Evolutionary conservation across 2,797 vertebrate species (phyloP).

Genomic region (Otolemur crassicaudatus): DNA sequence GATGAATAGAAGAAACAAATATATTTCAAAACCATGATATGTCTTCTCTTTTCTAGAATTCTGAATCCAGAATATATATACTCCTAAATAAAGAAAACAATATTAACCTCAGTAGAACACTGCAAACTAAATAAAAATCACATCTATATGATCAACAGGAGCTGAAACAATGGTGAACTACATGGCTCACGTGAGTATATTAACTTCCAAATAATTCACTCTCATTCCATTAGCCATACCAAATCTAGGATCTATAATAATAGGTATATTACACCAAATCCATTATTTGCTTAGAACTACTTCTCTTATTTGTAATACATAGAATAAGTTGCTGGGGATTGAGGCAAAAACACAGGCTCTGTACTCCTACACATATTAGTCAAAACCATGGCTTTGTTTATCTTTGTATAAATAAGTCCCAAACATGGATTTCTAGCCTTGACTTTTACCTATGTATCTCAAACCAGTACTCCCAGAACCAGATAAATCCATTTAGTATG

Average conservation of each 20-base stretch:
- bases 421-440: background rate
- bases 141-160: background rate
- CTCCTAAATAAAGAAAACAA: background rate
- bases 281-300: background rate
- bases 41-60: slow-evolving; percentile 15
- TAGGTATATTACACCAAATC: background rate
- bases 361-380: background rate
- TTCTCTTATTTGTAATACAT: background rate
- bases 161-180: background rate
- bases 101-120: background rate
- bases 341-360: background rate
- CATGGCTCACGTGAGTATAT: background rate
- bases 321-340: background rate
- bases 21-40: slow-evolving; percentile 21
- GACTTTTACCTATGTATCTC: background rate
- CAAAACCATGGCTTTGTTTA: background rate
- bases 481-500: background rate
- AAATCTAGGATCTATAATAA: background rate
- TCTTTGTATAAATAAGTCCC: background rate
- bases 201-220: background rate
- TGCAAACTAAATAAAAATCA: background rate
- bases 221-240: background rate
- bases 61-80: background rate
- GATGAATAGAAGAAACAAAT: background rate
- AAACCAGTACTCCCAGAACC: background rate